Conservation (phyloP, 2,888 invertebrate species). For the Creontiades dilutus region DNA sequence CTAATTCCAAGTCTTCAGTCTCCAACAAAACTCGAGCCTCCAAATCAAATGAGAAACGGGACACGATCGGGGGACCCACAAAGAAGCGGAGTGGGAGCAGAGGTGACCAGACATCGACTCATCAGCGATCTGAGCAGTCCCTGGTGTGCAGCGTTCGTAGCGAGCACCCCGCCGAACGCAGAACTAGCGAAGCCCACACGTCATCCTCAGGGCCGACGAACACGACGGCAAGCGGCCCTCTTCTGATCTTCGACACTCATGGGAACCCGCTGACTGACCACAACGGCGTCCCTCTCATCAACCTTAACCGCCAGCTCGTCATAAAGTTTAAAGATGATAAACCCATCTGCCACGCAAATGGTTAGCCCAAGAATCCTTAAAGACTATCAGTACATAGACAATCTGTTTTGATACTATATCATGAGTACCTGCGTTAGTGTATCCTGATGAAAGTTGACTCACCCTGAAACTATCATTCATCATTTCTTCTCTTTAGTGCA, state of each 20-base stretch:
- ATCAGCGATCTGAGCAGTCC: neutral
- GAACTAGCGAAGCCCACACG: neutral
- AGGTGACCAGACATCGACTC: neutral
- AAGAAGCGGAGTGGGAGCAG: neutral
- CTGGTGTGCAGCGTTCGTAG: neutral
- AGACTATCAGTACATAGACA: too few relatives aligned
- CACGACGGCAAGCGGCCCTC: neutral
- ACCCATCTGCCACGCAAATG: slow-evolving; percentile 45
- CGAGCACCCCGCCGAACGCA: too few relatives aligned
- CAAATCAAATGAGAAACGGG: neutral
- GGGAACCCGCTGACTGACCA: slow-evolving; percentile 58
- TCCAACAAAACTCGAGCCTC: neutral
- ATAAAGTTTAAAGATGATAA: slow-evolving; percentile 55
- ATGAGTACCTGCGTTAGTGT: too few relatives aligned
- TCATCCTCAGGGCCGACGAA: neutral
- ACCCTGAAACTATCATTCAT: too few relatives aligned
- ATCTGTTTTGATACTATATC: too few relatives aligned
- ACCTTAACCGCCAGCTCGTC: slow-evolving; percentile 49
- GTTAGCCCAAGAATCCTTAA: neutral
- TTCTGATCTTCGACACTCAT: slow-evolving; percentile 53
- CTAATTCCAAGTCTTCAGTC: neutral
- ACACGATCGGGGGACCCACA: neutral
- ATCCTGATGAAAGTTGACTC: too few relatives aligned
- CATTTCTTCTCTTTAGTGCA: too few relatives aligned
- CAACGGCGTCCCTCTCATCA: slow-evolving; percentile 46